Evolutionary conservation across 1,140 invertebrate genomes (phyloP), one percentile per base, ranked within the genome.

Genomic region (Nomia melanderi): DNA sequence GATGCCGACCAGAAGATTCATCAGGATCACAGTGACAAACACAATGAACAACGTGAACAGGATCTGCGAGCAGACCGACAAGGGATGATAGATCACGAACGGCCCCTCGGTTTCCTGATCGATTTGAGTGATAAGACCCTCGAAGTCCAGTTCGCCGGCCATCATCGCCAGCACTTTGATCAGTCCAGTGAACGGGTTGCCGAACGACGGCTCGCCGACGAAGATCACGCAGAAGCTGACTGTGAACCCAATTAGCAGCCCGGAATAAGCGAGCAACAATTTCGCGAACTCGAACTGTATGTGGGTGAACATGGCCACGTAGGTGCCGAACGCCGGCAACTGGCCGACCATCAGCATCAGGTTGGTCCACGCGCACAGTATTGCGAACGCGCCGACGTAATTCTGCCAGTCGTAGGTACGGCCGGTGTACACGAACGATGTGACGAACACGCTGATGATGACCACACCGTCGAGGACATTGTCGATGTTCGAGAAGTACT

Each of bases 1-100:
- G 74, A 95, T 94, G 81, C 95, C 95, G n/a, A 96, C 94, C 0
- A 96, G 87, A 1, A 96, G 79, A 88, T 95, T 95, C 95, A 95
- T 96, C 2, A 96, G 83, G 23, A 95, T 94, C 20, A 96, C 94
- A 4, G 95, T 95, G 8, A 95, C 94, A 82, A 95, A 94, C 44
- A 95, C 92, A 17, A 95, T 92, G 78, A 95, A 95, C 0, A 94
- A 80, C 5, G 93, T 93, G 77, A 95, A 95, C 11, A 95, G 92
- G 3, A 95, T 90, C 82, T 95, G 94, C 0, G 94, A 93, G 41
- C 94, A 95, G 3, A 94, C 88, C 7, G 94, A 94, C 0, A 92
- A 63, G 0, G 91, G 90, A 79, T 92, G 90, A 70, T 92, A 92
- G 53, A 92, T 86, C 11, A 91, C 83, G 39, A 91, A 91, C 0